Base-by-base conservation (phyloP, 2,888 invertebrate species). In the Watsonalla cultraria region DNA sequence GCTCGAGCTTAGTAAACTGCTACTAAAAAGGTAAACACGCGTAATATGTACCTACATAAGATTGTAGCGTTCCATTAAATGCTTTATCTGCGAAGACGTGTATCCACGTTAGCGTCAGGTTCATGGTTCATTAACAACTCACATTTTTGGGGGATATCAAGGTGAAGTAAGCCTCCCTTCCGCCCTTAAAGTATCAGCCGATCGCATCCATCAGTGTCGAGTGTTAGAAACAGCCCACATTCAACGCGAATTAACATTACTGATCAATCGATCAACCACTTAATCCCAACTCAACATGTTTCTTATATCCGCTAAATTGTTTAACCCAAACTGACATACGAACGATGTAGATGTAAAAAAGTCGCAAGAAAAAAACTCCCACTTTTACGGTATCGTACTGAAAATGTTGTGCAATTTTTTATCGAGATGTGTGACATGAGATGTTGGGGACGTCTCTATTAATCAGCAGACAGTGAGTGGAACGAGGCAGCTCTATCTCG, bases 381-480 rank as follows among this genome's bases (percentile, higher is more conserved):
- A 37, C 37, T 8, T 37, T 37, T 37, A 11, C 42, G 11, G 11
- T 42, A 42, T 42, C 42, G 42, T 42, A 5, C 5, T 42, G 8
- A 11, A 59, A 54, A 52, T 53, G 53, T 53, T 51, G 54, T 52
- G 46, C 55, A 42, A 52, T 54, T 54, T 56, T 58, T 59, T 58
- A 57, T 57, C 57, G 58, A 51, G 58, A 51, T 53, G 55, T 54
- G 56, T 53, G 53, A 58, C 59, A 57, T 51, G 51, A 51, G 45
- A 46, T 45, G 45, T 47, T 51, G 37, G 51, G 15, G 53, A 42
- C 42, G 11, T 5, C 11, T 42, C 42, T 42, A 42, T 42, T 42
- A 42, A 42, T 42, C 42, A 11, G 37, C 0, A 37, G 37, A 7
- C 11, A 42, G 4, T 8, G 42, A 9, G 42, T 5, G 8, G 9